Percentiles rank a stretch among this genome's conserved stretches.
Evolutionary conservation across 2,113 vertebrate genomes (phyloP).

Genomic region (Ptilorrhoa leucosticta): DNA sequence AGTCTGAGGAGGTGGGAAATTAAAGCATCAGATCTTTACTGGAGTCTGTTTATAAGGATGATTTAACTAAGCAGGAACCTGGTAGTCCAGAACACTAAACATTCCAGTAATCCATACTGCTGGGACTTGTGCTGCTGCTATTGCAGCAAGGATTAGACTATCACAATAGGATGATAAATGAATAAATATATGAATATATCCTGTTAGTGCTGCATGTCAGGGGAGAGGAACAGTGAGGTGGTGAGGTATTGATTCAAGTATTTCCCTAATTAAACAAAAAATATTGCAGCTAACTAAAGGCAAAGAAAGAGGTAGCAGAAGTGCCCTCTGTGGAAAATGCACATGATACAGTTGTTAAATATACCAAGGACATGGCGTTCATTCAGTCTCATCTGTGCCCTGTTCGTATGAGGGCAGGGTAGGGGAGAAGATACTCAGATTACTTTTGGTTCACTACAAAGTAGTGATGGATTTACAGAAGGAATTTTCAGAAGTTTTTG

Average conservation of each 20-base stretch:
- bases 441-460: neutral
- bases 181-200: neutral
- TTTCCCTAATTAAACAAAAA: conserved; percentile 44
- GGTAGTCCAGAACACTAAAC: neutral
- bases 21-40: neutral
- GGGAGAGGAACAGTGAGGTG: neutral
- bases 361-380: neutral
- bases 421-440: neutral
- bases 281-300: neutral
- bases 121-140: neutral
- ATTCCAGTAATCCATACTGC: neutral
- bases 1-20: neutral
- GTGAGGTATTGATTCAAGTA: conserved; percentile 3
- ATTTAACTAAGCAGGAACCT: neutral
- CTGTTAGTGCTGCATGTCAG: neutral
- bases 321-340: neutral
- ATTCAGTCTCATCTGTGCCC: neutral
- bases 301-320: neutral
- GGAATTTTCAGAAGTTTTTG: neutral
- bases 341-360: neutral
- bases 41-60: conserved; percentile 8
- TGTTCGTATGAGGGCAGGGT: neutral
- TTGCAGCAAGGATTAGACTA: neutral
- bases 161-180: neutral
- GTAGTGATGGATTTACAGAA: neutral